These are phyloP conservation scores for Noctilio leporinus DNA, from an alignment of 2,113 vertebrate genomes.

Conservation along the genomic window DNA sequence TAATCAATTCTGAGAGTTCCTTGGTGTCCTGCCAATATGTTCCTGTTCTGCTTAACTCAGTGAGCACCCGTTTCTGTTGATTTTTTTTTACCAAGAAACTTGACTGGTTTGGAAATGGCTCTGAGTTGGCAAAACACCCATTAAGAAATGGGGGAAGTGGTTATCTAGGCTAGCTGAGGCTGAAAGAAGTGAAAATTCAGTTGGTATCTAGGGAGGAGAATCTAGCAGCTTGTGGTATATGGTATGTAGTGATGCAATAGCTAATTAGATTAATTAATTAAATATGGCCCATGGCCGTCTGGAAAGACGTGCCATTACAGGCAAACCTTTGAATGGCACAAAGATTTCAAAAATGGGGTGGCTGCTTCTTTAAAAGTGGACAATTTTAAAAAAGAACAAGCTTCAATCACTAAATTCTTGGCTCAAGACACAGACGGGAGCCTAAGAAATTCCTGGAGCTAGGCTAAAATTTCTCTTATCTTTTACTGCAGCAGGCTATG, in stretches of 20 bases:
- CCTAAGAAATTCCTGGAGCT: neutral
- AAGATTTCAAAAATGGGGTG: neutral
- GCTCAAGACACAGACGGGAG: neutral
- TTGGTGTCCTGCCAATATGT: neutral
- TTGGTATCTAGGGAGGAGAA: neutral
- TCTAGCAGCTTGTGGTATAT: neutral
- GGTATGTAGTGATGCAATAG: slow-evolving; percentile 18
- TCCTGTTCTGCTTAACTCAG: neutral
- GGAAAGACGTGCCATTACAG: neutral
- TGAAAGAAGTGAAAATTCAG: neutral
- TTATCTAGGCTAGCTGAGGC: neutral
- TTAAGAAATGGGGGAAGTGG: neutral
- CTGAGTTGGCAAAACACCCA: neutral
- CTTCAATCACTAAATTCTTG: neutral
- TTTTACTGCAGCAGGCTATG: neutral
- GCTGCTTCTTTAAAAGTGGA: neutral
- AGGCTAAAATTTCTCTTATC: neutral
- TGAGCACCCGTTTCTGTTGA: neutral
- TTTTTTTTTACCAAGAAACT: slow-evolving; percentile 2
- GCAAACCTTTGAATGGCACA: neutral
- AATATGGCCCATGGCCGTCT: slow-evolving; percentile 45
- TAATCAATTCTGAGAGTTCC: neutral
- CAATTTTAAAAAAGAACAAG: neutral
- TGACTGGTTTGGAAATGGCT: neutral
- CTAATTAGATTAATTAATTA: slow-evolving; percentile 59